Conservation (phyloP, 2,888 invertebrate genomes). For the Nebria salina region DNA sequence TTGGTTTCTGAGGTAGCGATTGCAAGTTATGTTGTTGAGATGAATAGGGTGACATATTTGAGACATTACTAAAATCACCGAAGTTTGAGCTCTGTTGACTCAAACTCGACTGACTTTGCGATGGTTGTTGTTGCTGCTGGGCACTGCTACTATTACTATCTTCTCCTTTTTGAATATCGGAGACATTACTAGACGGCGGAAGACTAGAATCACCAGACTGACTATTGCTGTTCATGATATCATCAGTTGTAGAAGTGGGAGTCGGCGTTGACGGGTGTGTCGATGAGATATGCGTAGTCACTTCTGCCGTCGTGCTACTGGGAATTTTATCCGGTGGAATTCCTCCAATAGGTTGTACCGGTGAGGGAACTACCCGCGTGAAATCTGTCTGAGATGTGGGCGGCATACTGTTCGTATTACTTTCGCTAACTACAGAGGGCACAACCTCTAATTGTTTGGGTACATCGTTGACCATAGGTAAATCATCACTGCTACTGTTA, state of each 20-base stretch:
- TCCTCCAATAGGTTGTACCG: conserved; percentile 27
- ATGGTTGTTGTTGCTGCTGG: conserved; percentile 62
- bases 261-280: conserved; percentile 61
- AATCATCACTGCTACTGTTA: conserved; percentile 56
- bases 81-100: conserved; percentile 50
- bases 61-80: conserved; percentile 61
- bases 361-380: conserved; percentile 47
- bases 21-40: conserved; percentile 12
- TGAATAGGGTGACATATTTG: conserved; percentile 59
- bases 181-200: conserved; percentile 59
- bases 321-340: conserved; percentile 60
- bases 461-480: conserved; percentile 54
- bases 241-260: conserved; percentile 62
- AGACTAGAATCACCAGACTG: conserved; percentile 55
- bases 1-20: conserved; percentile 36
- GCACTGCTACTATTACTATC: conserved; percentile 57
- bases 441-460: conserved; percentile 50
- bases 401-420: conserved; percentile 57
- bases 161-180: conserved; percentile 52
- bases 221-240: conserved; percentile 57
- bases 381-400: conserved; percentile 49
- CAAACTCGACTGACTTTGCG: conserved; percentile 59
- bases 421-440: conserved; percentile 49
- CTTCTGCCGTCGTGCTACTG: conserved; percentile 59
- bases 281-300: conserved; percentile 54